Conservation (phyloP, 2,113 vertebrate genomes). For the Microcebus lehilahytsara region DNA sequence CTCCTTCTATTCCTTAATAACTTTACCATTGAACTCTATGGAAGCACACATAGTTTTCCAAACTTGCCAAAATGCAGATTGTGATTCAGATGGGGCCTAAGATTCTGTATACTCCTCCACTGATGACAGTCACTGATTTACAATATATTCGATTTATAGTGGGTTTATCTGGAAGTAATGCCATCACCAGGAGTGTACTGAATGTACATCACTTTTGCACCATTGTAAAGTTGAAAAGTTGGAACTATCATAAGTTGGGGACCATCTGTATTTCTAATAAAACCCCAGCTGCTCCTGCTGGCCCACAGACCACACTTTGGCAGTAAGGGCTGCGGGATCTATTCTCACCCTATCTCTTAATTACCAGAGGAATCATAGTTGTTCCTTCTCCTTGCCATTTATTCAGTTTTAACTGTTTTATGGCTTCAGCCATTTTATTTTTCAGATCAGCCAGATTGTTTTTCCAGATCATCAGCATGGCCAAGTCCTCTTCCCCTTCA, state of each 20-base stretch:
- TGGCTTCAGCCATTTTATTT: constrained; percentile 16
- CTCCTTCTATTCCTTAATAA: background rate
- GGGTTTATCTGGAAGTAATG: background rate
- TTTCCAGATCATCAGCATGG: background rate
- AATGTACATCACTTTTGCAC: background rate
- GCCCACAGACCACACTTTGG: background rate
- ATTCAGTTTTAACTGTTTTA: background rate
- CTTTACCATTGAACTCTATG: background rate
- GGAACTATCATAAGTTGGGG: background rate
- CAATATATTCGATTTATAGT: background rate
- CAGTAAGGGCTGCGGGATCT: background rate
- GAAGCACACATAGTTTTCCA: background rate
- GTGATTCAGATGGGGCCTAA: background rate
- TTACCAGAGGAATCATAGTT: background rate
- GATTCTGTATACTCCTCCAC: background rate
- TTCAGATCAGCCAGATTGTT: background rate
- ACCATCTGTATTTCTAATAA: background rate
- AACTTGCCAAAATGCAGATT: background rate
- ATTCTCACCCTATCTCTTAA: background rate
- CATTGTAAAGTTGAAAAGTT: background rate
- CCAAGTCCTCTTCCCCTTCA: background rate
- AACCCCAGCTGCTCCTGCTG: background rate
- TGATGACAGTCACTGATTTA: background rate
- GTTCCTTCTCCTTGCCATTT: background rate
- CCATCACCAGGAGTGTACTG: background rate